Percentiles rank a stretch among this genome's conserved stretches.
Conservation (phyloP, 1,140 invertebrate genomes). For the Hylaeus anthracinus region DNA sequence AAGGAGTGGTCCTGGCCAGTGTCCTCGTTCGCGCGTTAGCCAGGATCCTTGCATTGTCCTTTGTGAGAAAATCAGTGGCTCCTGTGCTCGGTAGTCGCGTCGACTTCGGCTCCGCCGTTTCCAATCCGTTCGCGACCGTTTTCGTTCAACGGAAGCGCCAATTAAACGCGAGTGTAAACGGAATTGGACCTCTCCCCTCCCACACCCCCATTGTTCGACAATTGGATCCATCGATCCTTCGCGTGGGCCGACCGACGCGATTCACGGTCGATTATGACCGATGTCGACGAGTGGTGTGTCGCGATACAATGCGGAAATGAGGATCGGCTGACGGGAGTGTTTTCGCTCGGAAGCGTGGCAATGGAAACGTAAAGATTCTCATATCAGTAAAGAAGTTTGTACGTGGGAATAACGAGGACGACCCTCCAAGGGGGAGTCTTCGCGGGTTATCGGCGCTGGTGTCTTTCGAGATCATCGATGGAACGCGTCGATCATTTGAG, state of each 20-base stretch:
- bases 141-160: not conserved
- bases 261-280: not conserved
- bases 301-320: not conserved
- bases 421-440: too few species aligned
- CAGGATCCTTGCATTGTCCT: slow-evolving; percentile 35
- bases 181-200: not conserved
- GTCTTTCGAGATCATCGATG: too few species aligned
- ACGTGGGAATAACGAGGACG: too few species aligned
- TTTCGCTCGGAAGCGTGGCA: not conserved
- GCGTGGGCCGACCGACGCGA: not conserved
- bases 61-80: not conserved
- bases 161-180: not conserved
- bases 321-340: not conserved
- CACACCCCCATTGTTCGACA: not conserved
- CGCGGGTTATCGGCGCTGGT: too few species aligned
- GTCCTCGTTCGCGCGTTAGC: slow-evolving; percentile 29
- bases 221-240: not conserved
- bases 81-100: too few species aligned
- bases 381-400: too few species aligned
- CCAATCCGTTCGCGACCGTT: not conserved
- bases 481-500: too few species aligned
- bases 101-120: not conserved
- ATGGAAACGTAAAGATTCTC: not conserved
- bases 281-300: not conserved
- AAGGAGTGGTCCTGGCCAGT: slow-evolving; percentile 54